A percentile compares a stretch with the other conserved stretches of the same genome.
phyloP scores from a whole-genome alignment of 2,797 vertebrate species.

The Artibeus lituratus region DNA sequence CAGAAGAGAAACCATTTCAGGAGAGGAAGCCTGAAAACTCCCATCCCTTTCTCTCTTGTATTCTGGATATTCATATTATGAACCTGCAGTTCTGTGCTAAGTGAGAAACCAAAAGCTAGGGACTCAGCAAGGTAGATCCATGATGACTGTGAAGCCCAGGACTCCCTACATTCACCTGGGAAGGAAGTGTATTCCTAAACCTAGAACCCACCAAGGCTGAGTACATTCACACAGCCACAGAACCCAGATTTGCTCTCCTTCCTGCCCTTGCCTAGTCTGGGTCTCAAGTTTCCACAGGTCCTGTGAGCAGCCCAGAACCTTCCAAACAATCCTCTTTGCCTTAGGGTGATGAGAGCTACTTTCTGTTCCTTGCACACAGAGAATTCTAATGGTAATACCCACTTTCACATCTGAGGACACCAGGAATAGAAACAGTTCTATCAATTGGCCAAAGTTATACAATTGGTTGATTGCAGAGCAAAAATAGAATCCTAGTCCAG shows the following conservation, averaged over 20 bases:
- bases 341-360: neutral
- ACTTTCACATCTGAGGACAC: neutral
- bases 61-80: neutral
- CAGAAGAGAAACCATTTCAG: neutral
- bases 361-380: neutral
- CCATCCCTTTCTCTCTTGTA: neutral
- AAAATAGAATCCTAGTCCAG: neutral
- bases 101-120: neutral
- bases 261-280: neutral
- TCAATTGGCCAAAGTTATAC: neutral
- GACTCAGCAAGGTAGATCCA: neutral
- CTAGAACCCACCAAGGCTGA: neutral
- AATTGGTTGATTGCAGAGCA: neutral
- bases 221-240: accelerated
- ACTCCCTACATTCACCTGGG: neutral
- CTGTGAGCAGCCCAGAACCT: neutral
- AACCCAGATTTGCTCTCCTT: neutral
- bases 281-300: neutral
- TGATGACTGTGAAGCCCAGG: neutral
- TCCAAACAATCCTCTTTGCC: neutral
- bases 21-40: neutral
- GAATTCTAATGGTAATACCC: neutral
- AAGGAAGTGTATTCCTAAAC: neutral
- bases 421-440: neutral
- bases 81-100: neutral